A percentile compares a stretch with the other conserved stretches of the same genome.
phyloP scores from a whole-genome alignment of 2,888 invertebrate genomes.

The Eupithecia pulchellata region DNA sequence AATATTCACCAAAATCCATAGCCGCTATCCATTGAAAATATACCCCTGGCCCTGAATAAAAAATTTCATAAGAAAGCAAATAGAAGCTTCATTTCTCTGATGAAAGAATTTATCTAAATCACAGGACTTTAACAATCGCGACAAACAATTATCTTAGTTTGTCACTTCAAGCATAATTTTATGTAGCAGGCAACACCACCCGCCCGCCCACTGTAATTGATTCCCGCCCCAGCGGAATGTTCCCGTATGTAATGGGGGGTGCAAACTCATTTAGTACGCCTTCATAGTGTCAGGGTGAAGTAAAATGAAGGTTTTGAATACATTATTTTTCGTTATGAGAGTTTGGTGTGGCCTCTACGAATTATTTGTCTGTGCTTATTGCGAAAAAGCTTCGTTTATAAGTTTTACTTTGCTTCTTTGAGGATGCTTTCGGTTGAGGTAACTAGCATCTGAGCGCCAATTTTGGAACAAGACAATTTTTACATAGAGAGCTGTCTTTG shows the following conservation, averaged over 20 bases:
- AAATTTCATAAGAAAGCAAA: too few relatives aligned
- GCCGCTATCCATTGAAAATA: too few relatives aligned
- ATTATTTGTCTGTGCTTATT: constrained; percentile 3
- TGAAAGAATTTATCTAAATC: too few relatives aligned
- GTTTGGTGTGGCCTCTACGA: constrained; percentile 14
- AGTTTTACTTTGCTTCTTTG: not conserved
- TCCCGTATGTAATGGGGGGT: constrained; percentile 57
- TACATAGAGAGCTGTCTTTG: too few relatives aligned
- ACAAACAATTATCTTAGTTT: not conserved
- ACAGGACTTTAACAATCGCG: not conserved
- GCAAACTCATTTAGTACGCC: constrained; percentile 62
- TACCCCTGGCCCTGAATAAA: too few relatives aligned
- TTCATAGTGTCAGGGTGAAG: constrained; percentile 46
- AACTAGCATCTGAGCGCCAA: not conserved
- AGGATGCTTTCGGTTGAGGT: not conserved
- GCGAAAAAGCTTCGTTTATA: not conserved
- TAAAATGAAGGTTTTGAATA: constrained; percentile 38
- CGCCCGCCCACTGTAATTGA: constrained; percentile 60
- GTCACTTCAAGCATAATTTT: constrained; percentile 2
- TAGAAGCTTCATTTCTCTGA: too few relatives aligned
- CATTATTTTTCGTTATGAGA: constrained; percentile 39
- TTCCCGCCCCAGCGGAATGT: constrained; percentile 63
- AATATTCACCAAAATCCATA: too few relatives aligned
- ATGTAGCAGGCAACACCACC: constrained; percentile 26
- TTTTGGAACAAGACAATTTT: too few relatives aligned